phyloP scores from a whole-genome alignment of 2,797 vertebrate species.

The Discoglossus pictus region DNA sequence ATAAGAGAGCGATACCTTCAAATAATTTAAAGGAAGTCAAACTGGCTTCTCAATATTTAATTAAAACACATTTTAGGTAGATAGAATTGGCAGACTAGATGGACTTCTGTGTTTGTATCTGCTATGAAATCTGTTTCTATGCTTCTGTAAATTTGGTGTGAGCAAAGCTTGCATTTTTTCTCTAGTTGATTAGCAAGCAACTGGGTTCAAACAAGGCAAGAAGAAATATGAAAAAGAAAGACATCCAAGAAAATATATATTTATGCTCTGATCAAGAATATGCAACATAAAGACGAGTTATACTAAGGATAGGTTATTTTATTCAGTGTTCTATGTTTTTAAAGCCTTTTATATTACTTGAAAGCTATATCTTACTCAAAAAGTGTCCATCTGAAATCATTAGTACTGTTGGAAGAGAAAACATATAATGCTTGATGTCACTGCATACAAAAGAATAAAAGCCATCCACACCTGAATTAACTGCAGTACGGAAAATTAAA shows the following conservation, averaged over 20 bases:
- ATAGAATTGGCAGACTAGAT: no score
- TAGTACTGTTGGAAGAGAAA: slow-evolving; percentile 33
- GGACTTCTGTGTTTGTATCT: no score
- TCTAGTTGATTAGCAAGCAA: not conserved
- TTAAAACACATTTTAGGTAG: no score
- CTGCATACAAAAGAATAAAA: slow-evolving; percentile 25
- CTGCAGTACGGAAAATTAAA: slow-evolving; percentile 36
- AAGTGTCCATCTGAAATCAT: slow-evolving; percentile 40
- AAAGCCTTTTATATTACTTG: slow-evolving; percentile 30
- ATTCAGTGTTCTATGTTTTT: slow-evolving; percentile 25
- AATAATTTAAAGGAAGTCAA: no score
- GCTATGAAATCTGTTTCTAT: no score
- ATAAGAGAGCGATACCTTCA: no score
- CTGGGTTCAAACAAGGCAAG: slow-evolving; percentile 19
- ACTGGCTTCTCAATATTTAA: no score
- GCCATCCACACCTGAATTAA: slow-evolving; percentile 27
- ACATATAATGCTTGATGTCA: slow-evolving; percentile 40
- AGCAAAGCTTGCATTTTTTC: no score
- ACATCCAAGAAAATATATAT: slow-evolving; percentile 3
- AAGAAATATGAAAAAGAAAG: not conserved
- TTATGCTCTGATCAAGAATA: slow-evolving; percentile 3
- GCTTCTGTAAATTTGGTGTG: no score
- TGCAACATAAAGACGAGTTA: not conserved
- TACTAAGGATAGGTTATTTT: slow-evolving; percentile 24
- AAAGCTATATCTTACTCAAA: slow-evolving; percentile 35